A percentile compares a stretch with the other conserved stretches of the same genome.
These are phyloP conservation scores for Trichonephila clavipes DNA, from an alignment of 1,140 invertebrate genomes.

Conservation along the genomic window DNA sequence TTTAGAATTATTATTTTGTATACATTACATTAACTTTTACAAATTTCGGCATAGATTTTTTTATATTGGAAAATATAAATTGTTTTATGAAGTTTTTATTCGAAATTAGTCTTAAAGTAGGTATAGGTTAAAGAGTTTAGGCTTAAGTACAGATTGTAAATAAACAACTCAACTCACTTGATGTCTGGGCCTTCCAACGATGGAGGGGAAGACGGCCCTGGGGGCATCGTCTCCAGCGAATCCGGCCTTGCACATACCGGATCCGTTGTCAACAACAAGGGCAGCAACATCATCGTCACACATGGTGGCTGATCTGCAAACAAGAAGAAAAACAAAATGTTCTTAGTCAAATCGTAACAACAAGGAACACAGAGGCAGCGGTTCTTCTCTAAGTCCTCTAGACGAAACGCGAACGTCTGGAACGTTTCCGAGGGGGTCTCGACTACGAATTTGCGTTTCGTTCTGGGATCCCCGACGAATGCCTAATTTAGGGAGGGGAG, in stretches of 20 bases:
- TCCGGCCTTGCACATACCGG: conserved; percentile 94
- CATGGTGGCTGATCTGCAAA: conserved; percentile 80
- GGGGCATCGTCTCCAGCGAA: conserved; percentile 95
- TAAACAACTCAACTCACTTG: conserved; percentile 80
- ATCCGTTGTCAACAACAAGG: conserved; percentile 93
- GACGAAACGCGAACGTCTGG: not conserved
- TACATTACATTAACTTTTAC: too few species aligned
- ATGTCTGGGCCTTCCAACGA: conserved; percentile 91
- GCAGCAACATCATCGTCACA: conserved; percentile 94
- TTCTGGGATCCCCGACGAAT: not conserved
- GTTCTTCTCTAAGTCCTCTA: too few species aligned
- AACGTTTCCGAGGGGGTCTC: too few species aligned
- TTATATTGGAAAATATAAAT: too few species aligned
- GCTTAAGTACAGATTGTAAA: not conserved
- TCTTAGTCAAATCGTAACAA: not conserved
- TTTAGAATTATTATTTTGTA: not conserved
- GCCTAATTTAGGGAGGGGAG: conserved; percentile 22
- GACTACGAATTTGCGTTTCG: too few species aligned
- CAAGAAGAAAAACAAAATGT: too few species aligned
- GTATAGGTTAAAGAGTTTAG: too few species aligned
- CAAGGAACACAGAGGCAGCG: not conserved
- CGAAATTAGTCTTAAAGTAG: too few species aligned
- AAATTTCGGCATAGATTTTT: too few species aligned
- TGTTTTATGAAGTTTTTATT: too few species aligned
- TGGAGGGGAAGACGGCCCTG: conserved; percentile 93